Base-by-base conservation (phyloP, 2,888 invertebrate species). In the Caenorhabditis doughertyi region DNA sequence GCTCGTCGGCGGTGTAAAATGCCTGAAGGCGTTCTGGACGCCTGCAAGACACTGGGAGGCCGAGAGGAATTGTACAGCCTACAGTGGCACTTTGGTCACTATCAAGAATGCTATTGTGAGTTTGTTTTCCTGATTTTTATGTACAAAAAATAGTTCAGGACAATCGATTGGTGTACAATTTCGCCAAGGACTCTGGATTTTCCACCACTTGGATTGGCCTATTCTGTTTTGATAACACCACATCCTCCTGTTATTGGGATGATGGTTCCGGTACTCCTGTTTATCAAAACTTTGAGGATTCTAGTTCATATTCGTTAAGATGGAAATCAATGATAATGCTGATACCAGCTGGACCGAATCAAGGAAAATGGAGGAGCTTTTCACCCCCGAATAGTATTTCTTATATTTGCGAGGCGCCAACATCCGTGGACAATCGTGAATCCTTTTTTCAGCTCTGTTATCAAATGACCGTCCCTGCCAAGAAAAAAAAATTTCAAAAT, bases 21-120 rank as follows among this genome's bases (percentile, higher is more conserved):
- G 68, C 18, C 16, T 70, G 13, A 44, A 32, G 29, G 16, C 56
- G 5, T n/a, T 32, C 29, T 47, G n/a, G 32, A 49, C 44, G 1
- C 16, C 18, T 3, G 16, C 21, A 7, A 47, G n/a, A 3, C 70
- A 70, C 23, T 18, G 32, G 21, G 70, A 32, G 7, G 70, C 70
- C 0, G 58, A 58, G 25, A 23, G 0, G 7, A 21, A 47, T 9
- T 70, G 70, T 25, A 47, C 13, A 16, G 44, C 27, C 5, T 13
- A 16, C 21, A 47, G 70, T 23, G 70, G 70, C 1, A 70, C 70
- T 16, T 35, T 70, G 13, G 70, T 58, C 13, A 70, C 11, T 49
- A 47, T 47, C n/a, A 47, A 42, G 9, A 70, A 70, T n/a, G 29
- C 70, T 5, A 70, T 70, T 29, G 70, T 70, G 13, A 44, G 68